These are phyloP conservation scores for Drosophila recens DNA, from an alignment of 2,888 invertebrate genomes.

Conservation along the genomic window DNA sequence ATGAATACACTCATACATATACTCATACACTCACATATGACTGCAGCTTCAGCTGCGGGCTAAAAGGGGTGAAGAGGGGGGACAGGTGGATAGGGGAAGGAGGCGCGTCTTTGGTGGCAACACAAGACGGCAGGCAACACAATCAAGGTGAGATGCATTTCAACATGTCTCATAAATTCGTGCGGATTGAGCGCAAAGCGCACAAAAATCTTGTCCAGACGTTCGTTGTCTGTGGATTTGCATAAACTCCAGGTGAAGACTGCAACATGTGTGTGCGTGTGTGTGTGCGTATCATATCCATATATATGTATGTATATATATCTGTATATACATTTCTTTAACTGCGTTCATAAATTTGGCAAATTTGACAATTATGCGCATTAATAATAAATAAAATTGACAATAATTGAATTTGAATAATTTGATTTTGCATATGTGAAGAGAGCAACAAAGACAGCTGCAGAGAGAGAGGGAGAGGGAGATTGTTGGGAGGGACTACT, in stretches of 20 bases:
- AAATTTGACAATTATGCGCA: constrained; percentile 85
- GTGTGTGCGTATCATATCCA: constrained; percentile 16
- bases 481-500: constrained; percentile 21
- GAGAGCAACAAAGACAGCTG: background rate
- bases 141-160: constrained; percentile 85
- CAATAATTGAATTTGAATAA: constrained; percentile 84
- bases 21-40: background rate
- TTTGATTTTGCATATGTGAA: constrained; percentile 66
- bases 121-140: constrained; percentile 34
- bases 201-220: constrained; percentile 67
- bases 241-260: constrained; percentile 55
- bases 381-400: constrained; percentile 85
- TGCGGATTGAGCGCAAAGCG: constrained; percentile 73
- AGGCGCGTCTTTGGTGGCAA: constrained; percentile 64
- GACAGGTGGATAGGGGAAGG: background rate
- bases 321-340: constrained; percentile 29
- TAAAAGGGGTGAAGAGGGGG: background rate
- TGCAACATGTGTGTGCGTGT: constrained; percentile 30
- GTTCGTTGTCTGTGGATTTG: constrained; percentile 54
- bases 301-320: constrained; percentile 18
- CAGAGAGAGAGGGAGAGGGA: background rate
- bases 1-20: constrained; percentile 3
- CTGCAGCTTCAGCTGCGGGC: background rate
- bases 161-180: constrained; percentile 84
- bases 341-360: constrained; percentile 82